phyloP scores from a whole-genome alignment of 2,888 invertebrate genomes.

The Clusia tigrina region DNA sequence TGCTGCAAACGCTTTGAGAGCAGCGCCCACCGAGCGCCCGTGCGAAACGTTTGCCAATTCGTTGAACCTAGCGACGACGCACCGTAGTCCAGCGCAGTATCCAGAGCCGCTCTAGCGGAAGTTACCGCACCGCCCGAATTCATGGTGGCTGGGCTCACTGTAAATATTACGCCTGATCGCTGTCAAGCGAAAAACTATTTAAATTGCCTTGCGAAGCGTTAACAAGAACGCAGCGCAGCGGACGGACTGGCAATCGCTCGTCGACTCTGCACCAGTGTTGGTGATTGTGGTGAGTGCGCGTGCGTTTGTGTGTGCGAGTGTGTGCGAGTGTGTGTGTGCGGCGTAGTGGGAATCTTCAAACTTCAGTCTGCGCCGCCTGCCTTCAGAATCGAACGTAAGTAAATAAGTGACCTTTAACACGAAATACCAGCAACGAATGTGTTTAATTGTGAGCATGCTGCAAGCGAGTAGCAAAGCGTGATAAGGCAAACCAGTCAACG shows the following conservation, averaged over 20 bases:
- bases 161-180: background rate
- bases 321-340: background rate
- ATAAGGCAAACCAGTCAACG: constrained; percentile 7
- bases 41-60: too few relatives aligned
- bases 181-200: background rate
- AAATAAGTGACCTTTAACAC: constrained; percentile 23
- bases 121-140: background rate
- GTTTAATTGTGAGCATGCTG: background rate
- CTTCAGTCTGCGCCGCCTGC: too few relatives aligned
- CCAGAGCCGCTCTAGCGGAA: too few relatives aligned
- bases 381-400: constrained; percentile 20
- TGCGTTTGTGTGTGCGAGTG: background rate
- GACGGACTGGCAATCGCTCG: background rate
- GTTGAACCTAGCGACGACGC: too few relatives aligned
- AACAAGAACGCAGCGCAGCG: background rate
- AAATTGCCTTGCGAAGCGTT: background rate
- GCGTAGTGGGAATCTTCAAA: constrained; percentile 13
- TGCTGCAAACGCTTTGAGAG: too few relatives aligned
- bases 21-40: too few relatives aligned
- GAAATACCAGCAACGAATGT: background rate
- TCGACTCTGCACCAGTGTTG: too few relatives aligned
- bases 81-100: too few relatives aligned
- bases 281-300: background rate
- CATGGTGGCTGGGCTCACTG: background rate
- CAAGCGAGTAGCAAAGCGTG: background rate